phyloP scores from a whole-genome alignment of 2,888 invertebrate species.

The Drosophila subsilvestris region DNA sequence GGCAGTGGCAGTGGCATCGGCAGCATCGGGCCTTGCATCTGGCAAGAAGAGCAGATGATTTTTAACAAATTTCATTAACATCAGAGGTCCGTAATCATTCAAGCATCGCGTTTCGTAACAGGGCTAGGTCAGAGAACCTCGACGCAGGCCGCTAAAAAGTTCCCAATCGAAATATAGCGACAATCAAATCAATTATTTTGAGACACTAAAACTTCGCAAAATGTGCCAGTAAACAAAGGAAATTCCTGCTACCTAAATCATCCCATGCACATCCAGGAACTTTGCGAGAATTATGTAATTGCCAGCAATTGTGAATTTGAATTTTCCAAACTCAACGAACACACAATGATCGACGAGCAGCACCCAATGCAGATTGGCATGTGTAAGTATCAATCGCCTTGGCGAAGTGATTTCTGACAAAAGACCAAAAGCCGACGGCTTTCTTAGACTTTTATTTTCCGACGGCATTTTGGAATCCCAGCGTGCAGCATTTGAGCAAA shows the following conservation, averaged over 20 bases:
- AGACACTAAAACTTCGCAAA: conserved; percentile 1
- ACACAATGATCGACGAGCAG: conserved; percentile 82
- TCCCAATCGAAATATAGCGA: conserved; percentile 39
- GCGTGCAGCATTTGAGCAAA: too few species aligned
- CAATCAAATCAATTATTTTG: conserved; percentile 1
- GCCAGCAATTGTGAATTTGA: conserved; percentile 34
- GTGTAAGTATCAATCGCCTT: conserved; percentile 79
- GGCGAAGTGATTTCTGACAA: neutral
- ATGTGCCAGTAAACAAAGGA: conserved; percentile 11
- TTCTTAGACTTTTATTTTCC: neutral
- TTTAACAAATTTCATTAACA: conserved; percentile 81
- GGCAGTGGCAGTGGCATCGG: conserved; percentile 18
- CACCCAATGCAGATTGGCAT: conserved; percentile 83
- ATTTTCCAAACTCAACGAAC: neutral
- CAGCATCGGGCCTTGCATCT: conserved; percentile 43
- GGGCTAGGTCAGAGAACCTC: conserved; percentile 44
- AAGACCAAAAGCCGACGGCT: conserved; percentile 42
- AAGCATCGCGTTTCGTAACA: conserved; percentile 82
- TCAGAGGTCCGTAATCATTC: conserved; percentile 83
- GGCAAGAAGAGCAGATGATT: conserved; percentile 69
- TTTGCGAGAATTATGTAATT: conserved; percentile 30
- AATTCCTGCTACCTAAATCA: conserved; percentile 3
- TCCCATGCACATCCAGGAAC: neutral
- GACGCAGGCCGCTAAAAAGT: conserved; percentile 36
- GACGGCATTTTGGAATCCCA: conserved; percentile 6